Base-by-base conservation (phyloP, 1,140 invertebrate species). In the Mya arenaria region DNA sequence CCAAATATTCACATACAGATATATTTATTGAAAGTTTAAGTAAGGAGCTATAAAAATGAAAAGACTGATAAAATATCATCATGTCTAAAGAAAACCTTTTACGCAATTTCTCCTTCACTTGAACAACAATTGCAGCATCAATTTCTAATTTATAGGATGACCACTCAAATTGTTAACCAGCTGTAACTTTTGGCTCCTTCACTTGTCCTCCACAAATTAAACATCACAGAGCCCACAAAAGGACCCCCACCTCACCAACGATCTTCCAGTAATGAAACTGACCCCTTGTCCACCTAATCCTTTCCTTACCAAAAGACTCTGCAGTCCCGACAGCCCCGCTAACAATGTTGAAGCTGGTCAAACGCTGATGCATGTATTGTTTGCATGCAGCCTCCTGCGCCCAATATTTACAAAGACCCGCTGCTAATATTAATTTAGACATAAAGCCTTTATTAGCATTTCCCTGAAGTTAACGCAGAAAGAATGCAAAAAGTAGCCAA, bases 381-480 rank as follows among this genome's bases (percentile, higher is more conserved):
- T 17, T n/a, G n/a, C n/a, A n/a, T n/a, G 48, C 48, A 52, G 19
- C 48, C 25, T 17, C 48, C 19, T 23, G 25, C 25, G 17, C 48
- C 25, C 17, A 52, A 23, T 52, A 23, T 52, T 52, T 52, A 62
- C 37, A 75, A 30, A 63, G 73, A 62, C 41, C 37, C 23, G 32
- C 56, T 63, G 60, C 34, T 63, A 19, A 75, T 63, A 44, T 63
- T 75, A 75, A 75, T 75, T 75, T 39, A 44, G 17, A 41, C n/a
- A 63, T 48, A 62, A n/a, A 37, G 56, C 39, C 32, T 63, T 65
- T 75, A 75, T 75, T 72, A 44, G 60, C 56, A 75, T 75, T 63
- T 39, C 48, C 19, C 48, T 52, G 2, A 4, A 13, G 10, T 48
- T 48, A 4, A 10, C 4, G 19, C 19, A 4, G 19, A 4, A 23